These are phyloP conservation scores for Spodoptera littoralis DNA, from an alignment of 2,888 invertebrate species.

Conservation along the genomic window DNA sequence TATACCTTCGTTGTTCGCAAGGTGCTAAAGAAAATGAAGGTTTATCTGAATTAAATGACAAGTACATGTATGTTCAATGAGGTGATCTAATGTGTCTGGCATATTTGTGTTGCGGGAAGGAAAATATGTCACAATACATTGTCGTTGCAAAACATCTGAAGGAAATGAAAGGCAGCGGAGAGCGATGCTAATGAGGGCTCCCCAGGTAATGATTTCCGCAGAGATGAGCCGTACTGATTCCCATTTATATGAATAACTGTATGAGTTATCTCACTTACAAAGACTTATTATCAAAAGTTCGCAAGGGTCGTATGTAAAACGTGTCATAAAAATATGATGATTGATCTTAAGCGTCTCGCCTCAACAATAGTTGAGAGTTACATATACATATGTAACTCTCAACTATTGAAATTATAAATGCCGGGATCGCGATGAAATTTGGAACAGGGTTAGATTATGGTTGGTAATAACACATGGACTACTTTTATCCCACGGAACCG, in stretches of 20 bases:
- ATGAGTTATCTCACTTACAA: background rate
- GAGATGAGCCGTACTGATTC: conserved; percentile 5
- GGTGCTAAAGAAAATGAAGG: background rate
- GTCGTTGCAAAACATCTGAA: conserved; percentile 24
- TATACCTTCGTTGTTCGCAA: too few relatives aligned
- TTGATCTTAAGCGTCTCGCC: too few relatives aligned
- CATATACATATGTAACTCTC: too few relatives aligned
- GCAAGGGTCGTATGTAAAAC: too few relatives aligned
- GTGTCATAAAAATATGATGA: too few relatives aligned
- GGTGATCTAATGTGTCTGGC: conserved; percentile 5
- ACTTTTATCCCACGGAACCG: too few relatives aligned
- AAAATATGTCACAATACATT: conserved; percentile 36
- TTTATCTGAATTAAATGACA: background rate
- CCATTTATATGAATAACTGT: conserved; percentile 8
- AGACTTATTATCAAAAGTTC: too few relatives aligned
- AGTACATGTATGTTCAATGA: conserved; percentile 7
- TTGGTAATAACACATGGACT: too few relatives aligned
- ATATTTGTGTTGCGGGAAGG: conserved; percentile 1
- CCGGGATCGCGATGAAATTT: too few relatives aligned
- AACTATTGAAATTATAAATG: too few relatives aligned
- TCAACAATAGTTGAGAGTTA: too few relatives aligned
- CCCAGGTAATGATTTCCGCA: conserved; percentile 38
- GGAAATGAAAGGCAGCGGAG: conserved; percentile 26
- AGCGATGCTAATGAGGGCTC: conserved; percentile 37
- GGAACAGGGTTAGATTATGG: too few relatives aligned